phyloP scores from a whole-genome alignment of 2,888 invertebrate genomes.

The Cheilosia soror region DNA sequence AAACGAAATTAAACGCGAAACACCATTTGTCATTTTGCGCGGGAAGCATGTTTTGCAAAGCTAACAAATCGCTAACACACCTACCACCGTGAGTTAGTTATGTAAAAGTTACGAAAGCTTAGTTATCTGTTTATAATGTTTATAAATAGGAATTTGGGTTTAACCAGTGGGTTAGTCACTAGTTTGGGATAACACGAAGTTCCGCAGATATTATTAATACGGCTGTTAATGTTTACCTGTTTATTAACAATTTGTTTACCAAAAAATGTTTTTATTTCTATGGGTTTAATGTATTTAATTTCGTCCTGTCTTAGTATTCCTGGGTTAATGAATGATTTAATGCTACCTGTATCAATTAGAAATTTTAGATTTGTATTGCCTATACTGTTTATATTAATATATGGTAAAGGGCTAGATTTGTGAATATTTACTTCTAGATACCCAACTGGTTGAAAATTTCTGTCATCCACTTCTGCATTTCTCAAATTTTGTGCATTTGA shows the following conservation, averaged over 20 bases:
- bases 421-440: constrained; percentile 66
- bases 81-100: too few species aligned
- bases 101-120: too few species aligned
- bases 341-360: constrained; percentile 53
- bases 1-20: too few species aligned
- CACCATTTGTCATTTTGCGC: too few species aligned
- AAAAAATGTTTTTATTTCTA: constrained; percentile 55
- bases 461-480: constrained; percentile 40
- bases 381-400: constrained; percentile 38
- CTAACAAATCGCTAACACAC: too few species aligned
- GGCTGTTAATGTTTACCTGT: constrained; percentile 46
- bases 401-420: constrained; percentile 41
- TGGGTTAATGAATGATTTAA: constrained; percentile 68
- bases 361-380: constrained; percentile 45
- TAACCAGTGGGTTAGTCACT: too few species aligned
- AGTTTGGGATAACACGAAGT: too few species aligned
- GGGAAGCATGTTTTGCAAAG: too few species aligned
- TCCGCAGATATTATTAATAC: too few species aligned
- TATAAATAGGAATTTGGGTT: too few species aligned
- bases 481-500: constrained; percentile 9
- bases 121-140: too few species aligned
- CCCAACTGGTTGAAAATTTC: constrained; percentile 74
- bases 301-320: constrained; percentile 19
- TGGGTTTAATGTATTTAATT: constrained; percentile 43
- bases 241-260: constrained; percentile 38